Conservation (phyloP, 2,797 vertebrate species). For the Macroramphosus scolopax region DNA sequence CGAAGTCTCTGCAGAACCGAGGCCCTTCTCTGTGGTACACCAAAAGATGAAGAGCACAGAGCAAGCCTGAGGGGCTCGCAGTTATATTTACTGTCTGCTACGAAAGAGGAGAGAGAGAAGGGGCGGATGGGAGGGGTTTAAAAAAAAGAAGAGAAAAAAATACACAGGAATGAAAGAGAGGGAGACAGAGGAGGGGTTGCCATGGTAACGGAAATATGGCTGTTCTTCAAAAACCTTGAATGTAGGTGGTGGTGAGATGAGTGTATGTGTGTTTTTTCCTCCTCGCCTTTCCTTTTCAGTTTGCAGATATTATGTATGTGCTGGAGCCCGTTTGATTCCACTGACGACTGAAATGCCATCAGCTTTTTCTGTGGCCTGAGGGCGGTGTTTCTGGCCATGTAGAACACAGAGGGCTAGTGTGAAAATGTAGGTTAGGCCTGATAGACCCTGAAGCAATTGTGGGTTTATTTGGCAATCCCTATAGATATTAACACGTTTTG, state of each 20-base stretch:
- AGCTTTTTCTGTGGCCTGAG: conserved; percentile 29
- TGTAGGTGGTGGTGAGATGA: conserved; percentile 76
- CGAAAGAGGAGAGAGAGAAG: conserved; percentile 56
- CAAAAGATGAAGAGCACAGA: conserved; percentile 59
- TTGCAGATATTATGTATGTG: conserved; percentile 59
- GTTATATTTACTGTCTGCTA: conserved; percentile 75
- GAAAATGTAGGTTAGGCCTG: conserved; percentile 51
- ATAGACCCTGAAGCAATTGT: conserved; percentile 6
- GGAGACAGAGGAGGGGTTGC: conserved; percentile 72
- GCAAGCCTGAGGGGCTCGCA: conserved; percentile 58
- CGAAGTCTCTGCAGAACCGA: conserved; percentile 24
- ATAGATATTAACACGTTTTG: not conserved
- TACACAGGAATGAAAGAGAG: conserved; percentile 58
- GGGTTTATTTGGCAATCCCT: conserved; percentile 24
- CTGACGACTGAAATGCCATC: conserved; percentile 42
- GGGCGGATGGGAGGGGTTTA: conserved; percentile 54
- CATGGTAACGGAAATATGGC: conserved; percentile 77
- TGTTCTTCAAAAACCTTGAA: conserved; percentile 80
- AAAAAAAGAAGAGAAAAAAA: conserved; percentile 27
- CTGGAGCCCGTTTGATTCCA: conserved; percentile 54
- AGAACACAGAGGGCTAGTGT: conserved; percentile 26
- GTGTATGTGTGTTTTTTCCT: conserved; percentile 49
- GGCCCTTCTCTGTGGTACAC: conserved; percentile 43
- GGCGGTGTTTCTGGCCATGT: conserved; percentile 46
- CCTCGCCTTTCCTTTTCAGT: conserved; percentile 58